These are phyloP conservation scores for Dione juno DNA, from an alignment of 2,888 invertebrate species.

Conservation along the genomic window DNA sequence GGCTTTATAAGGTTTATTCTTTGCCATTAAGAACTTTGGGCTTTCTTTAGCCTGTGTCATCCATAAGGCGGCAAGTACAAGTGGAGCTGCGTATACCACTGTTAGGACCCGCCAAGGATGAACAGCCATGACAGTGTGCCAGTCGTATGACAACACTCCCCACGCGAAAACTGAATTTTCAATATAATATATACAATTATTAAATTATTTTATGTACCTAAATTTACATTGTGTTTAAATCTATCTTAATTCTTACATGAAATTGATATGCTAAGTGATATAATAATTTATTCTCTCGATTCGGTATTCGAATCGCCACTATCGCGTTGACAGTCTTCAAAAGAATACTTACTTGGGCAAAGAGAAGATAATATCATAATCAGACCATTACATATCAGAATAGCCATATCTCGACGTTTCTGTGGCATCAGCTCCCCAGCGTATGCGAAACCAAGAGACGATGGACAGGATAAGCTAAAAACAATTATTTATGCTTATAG, in stretches of 20 bases:
- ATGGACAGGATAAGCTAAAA: constrained; percentile 67
- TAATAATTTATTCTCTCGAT: too few relatives aligned
- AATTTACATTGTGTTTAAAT: too few relatives aligned
- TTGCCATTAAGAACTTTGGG: constrained; percentile 89
- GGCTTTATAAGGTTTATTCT: constrained; percentile 84
- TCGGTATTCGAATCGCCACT: too few relatives aligned
- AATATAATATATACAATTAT: not conserved
- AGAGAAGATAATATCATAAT: constrained; percentile 64
- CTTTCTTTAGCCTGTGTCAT: constrained; percentile 86
- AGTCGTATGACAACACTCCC: constrained; percentile 84
- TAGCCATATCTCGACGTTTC: constrained; percentile 60
- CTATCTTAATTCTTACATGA: too few relatives aligned
- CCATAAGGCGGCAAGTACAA: constrained; percentile 71
- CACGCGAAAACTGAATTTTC: constrained; percentile 84
- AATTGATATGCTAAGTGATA: too few relatives aligned
- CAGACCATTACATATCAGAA: constrained; percentile 66
- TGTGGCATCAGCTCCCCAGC: constrained; percentile 67
- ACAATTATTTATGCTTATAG: not conserved
- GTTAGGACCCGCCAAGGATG: constrained; percentile 90
- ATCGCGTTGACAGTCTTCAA: too few relatives aligned
- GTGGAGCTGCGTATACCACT: constrained; percentile 85
- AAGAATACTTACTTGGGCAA: constrained; percentile 59
- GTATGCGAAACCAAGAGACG: constrained; percentile 67
- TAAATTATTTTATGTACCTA: not conserved
- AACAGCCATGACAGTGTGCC: constrained; percentile 68